Percentiles rank a stretch among this genome's conserved stretches.
Evolutionary conservation across 64 coral and sea anemone species (phyloP).

Genomic region (Stichodactyla helianthus): DNA sequence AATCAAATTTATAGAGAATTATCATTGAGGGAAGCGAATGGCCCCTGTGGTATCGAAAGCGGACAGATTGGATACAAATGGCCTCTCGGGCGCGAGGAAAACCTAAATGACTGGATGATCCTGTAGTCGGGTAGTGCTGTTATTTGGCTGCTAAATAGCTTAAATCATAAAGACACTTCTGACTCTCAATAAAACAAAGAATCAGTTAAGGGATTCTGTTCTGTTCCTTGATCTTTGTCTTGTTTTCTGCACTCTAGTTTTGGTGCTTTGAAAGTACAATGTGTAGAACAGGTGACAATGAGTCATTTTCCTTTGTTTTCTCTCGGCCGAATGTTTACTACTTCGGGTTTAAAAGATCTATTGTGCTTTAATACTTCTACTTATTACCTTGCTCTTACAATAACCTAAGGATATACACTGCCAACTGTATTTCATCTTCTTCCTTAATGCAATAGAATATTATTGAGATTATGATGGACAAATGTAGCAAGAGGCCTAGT

Average conservation of each 20-base stretch:
- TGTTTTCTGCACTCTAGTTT: not conserved
- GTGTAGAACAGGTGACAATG: constrained; percentile 9
- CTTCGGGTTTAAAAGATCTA: not conserved
- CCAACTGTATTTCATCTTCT: not conserved
- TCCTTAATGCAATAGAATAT: not conserved
- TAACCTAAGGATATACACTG: not conserved
- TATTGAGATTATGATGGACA: not conserved
- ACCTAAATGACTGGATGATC: not conserved
- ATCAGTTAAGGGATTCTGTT: not conserved
- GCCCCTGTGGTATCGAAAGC: not conserved
- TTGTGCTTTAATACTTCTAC: constrained; percentile 18
- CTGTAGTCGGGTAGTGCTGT: too few relatives aligned
- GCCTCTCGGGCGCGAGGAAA: not conserved
- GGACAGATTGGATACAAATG: constrained; percentile 27
- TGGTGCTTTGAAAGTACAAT: constrained; percentile 3
- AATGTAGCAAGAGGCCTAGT: not conserved
- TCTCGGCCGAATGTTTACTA: constrained; percentile 7
- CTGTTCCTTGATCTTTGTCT: not conserved
- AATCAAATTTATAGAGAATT: not conserved
- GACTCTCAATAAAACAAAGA: not conserved
- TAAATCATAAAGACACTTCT: not conserved
- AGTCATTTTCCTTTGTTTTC: constrained; percentile 8
- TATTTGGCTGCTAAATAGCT: not conserved
- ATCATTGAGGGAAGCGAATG: not conserved
- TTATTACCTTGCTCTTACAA: constrained; percentile 9